Evolutionary conservation across 2,113 vertebrate species (phyloP).

Genomic region (Willisornis vidua): DNA sequence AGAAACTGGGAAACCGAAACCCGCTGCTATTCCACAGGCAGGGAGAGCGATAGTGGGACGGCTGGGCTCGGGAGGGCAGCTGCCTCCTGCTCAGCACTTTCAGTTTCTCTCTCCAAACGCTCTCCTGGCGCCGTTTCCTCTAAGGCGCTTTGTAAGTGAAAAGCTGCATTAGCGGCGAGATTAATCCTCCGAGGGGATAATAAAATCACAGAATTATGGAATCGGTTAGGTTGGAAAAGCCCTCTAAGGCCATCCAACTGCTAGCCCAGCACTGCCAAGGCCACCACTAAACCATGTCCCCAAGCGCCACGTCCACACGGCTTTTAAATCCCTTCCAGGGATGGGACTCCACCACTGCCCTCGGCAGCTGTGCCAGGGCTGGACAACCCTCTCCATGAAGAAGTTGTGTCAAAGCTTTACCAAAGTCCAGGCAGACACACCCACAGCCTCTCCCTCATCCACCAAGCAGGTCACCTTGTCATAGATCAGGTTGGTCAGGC

Average conservation of each 20-base stretch:
- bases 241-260: background rate
- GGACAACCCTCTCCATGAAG: background rate
- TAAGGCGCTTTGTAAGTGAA: background rate
- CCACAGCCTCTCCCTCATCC: background rate
- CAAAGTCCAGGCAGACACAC: background rate
- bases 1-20: background rate
- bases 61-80: background rate
- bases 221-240: background rate
- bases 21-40: background rate
- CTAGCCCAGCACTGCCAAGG: background rate
- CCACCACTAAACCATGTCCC: background rate
- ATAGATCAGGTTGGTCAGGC: background rate
- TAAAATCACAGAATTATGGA: background rate
- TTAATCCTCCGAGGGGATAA: background rate
- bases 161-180: background rate
- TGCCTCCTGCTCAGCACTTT: background rate
- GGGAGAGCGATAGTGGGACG: fast-evolving
- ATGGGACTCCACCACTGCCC: background rate
- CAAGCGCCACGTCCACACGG: background rate
- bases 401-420: background rate
- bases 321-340: background rate
- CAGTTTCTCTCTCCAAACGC: constrained; percentile 17
- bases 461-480: background rate
- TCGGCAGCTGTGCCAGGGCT: background rate
- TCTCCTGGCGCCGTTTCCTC: background rate